Percentiles rank a stretch among this genome's conserved stretches.
phyloP scores from a whole-genome alignment of 1,140 invertebrate species.

The Agrypnia vestita region DNA sequence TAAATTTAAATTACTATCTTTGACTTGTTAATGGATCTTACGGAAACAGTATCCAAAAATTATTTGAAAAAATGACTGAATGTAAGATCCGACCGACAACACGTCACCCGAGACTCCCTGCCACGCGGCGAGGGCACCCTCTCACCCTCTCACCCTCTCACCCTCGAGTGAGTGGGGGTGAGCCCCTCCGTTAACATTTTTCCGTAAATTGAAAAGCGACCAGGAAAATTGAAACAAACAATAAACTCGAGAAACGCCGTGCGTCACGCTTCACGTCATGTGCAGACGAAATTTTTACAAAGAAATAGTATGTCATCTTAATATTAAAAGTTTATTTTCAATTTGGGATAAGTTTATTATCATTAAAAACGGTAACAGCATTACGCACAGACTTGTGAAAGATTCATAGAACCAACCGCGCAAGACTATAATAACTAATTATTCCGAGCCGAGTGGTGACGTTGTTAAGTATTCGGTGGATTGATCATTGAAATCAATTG shows the following conservation, averaged over 20 bases:
- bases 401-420: too few relatives aligned
- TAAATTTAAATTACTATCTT: too few relatives aligned
- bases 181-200: slow-evolving; percentile 13
- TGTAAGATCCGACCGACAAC: slow-evolving; percentile 19
- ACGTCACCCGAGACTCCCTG: slow-evolving; percentile 19
- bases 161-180: not conserved
- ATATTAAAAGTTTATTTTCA: slow-evolving; percentile 21
- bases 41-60: not conserved
- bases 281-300: slow-evolving; percentile 10
- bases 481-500: slow-evolving; percentile 54
- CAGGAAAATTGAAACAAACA: slow-evolving; percentile 36
- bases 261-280: slow-evolving; percentile 19
- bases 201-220: slow-evolving; percentile 36
- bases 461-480: not conserved
- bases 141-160: not conserved
- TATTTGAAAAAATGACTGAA: too few relatives aligned
- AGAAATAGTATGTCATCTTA: slow-evolving; percentile 1
- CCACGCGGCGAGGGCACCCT: not conserved
- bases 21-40: not conserved
- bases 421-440: too few relatives aligned
- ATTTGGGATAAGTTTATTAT: slow-evolving; percentile 2
- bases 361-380: not conserved
- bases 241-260: slow-evolving; percentile 14
- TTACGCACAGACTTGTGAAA: too few relatives aligned
- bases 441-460: not conserved